These are phyloP conservation scores for Trinectes maculatus DNA, from an alignment of 2,113 vertebrate species.

Conservation along the genomic window DNA sequence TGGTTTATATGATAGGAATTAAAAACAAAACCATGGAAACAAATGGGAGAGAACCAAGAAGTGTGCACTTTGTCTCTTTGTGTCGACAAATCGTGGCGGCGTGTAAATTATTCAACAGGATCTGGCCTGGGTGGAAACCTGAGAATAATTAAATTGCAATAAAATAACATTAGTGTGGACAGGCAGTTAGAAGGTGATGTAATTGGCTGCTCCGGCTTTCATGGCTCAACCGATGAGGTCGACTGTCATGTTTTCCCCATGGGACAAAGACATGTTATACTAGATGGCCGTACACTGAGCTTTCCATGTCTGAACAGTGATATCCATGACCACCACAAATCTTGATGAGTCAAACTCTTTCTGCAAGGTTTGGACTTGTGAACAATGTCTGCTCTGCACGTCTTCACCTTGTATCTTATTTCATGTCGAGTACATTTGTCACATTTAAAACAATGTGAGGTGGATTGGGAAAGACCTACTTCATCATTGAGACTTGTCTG, in stretches of 20 bases:
- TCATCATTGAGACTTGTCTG: conserved; percentile 37
- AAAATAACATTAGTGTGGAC: conserved; percentile 85
- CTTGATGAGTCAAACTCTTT: not conserved
- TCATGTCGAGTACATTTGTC: not conserved
- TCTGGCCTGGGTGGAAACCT: conserved; percentile 80
- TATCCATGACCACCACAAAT: not conserved
- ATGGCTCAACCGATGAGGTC: conserved; percentile 70
- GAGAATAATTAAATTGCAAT: conserved; percentile 87
- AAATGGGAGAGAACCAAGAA: conserved; percentile 63
- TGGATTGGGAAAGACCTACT: not conserved
- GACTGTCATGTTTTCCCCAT: conserved; percentile 51
- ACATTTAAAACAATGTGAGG: not conserved
- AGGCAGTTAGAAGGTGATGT: conserved; percentile 80
- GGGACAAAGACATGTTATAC: conserved; percentile 19
- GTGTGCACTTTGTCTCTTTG: conserved; percentile 71
- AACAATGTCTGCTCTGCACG: not conserved
- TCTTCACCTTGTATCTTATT: not conserved
- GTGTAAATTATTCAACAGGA: conserved; percentile 82
- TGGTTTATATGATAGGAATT: conserved; percentile 43
- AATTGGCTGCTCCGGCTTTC: conserved; percentile 78
- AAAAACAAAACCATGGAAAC: conserved; percentile 59
- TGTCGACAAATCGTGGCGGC: conserved; percentile 78
- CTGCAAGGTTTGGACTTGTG: not conserved
- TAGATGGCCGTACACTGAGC: conserved; percentile 8
- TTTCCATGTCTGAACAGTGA: conserved; percentile 15